These are phyloP conservation scores for Orthosia gracilis DNA, from an alignment of 2,888 invertebrate genomes.

Conservation along the genomic window DNA sequence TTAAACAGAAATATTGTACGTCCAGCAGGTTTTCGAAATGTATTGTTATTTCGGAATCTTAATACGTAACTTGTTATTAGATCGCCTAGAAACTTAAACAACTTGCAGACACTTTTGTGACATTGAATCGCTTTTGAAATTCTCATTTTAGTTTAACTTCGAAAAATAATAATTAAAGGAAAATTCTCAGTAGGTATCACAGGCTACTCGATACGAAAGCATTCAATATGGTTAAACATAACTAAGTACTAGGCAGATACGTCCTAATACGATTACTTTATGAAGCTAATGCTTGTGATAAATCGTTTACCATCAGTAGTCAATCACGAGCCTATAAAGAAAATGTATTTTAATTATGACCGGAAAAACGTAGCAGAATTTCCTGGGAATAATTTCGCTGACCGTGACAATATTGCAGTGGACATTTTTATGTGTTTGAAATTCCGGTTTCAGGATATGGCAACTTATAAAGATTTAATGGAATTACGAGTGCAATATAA, in stretches of 20 bases:
- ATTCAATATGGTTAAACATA: background rate
- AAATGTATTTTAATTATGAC: no score
- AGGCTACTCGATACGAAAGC: background rate
- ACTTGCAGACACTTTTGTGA: background rate
- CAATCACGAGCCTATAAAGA: no score
- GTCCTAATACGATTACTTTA: background rate
- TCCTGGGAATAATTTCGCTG: background rate
- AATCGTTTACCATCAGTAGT: no score
- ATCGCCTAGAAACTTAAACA: background rate
- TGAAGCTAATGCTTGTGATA: no score
- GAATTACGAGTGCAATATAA: background rate
- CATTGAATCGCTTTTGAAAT: background rate
- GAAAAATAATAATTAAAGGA: background rate
- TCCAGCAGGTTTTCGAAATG: constrained; percentile 4
- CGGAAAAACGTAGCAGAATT: background rate
- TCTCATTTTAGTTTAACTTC: background rate
- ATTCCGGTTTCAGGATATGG: background rate
- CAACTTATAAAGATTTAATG: background rate
- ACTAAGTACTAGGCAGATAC: background rate
- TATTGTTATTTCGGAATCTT: no score
- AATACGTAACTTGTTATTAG: no score
- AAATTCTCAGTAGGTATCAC: background rate
- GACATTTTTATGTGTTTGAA: background rate
- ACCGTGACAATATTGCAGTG: no score
- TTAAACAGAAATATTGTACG: background rate